phyloP scores from a whole-genome alignment of 2,113 vertebrate species.

The Otolemur garnettii region DNA sequence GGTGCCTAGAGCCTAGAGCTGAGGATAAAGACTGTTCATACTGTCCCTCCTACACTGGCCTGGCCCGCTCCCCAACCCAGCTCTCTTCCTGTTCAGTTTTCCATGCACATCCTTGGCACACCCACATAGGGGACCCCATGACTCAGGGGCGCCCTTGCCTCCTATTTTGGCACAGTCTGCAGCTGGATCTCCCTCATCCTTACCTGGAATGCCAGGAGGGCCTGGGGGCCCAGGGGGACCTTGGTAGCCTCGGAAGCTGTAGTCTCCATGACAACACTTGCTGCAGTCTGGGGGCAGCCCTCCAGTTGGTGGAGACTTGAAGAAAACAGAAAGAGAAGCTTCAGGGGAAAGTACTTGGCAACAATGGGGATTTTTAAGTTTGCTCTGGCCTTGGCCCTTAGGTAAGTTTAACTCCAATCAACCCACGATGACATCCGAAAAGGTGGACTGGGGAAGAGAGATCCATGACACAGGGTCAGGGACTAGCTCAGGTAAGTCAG shows the following conservation, averaged over 20 bases:
- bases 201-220: conserved; percentile 91
- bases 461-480: not conserved
- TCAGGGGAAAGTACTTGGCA: conserved; percentile 18
- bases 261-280: conserved; percentile 90
- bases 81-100: not conserved
- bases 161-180: not conserved
- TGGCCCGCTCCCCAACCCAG: not conserved
- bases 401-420: not conserved
- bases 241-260: conserved; percentile 89
- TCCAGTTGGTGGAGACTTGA: conserved; percentile 86
- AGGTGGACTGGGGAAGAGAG: not conserved
- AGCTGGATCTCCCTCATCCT: conserved; percentile 52
- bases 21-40: not conserved
- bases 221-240: conserved; percentile 89
- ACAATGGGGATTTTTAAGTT: not conserved
- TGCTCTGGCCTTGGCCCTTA: not conserved
- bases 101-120: not conserved
- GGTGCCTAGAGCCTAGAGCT: not conserved
- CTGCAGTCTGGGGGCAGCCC: conserved; percentile 88
- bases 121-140: not conserved
- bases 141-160: not conserved
- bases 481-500: not conserved
- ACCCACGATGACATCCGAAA: conserved; percentile 1
- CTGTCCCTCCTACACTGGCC: not conserved
- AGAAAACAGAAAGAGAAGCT: conserved; percentile 60